Evolutionary conservation across 2,113 vertebrate genomes (phyloP).

Genomic region (Saguinus imperator): DNA sequence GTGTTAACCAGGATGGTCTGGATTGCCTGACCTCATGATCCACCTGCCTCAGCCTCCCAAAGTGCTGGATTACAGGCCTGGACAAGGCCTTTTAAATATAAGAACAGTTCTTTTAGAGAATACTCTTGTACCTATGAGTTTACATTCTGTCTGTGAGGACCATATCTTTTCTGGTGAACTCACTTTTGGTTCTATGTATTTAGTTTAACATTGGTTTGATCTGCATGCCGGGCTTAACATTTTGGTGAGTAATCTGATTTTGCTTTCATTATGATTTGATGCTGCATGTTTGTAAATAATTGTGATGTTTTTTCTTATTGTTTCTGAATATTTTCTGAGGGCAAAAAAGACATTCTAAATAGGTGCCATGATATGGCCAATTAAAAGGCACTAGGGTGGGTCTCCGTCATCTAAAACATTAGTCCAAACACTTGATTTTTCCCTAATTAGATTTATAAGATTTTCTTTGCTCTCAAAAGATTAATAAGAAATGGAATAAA

Average conservation of each 20-base stretch:
- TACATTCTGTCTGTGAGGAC: neutral
- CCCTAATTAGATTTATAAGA: neutral
- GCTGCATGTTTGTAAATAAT: neutral
- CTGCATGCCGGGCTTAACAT: neutral
- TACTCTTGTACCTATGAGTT: neutral
- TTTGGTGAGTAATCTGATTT: neutral
- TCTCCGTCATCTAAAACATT: neutral
- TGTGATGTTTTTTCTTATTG: neutral
- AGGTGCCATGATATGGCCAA: too few species aligned
- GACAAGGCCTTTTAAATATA: neutral
- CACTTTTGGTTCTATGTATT: neutral
- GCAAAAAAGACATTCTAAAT: neutral
- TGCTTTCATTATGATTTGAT: neutral
- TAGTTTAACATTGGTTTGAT: neutral
- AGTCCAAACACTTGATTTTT: neutral
- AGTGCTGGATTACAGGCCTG: too few species aligned
- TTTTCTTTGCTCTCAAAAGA: neutral
- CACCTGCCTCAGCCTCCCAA: too few species aligned
- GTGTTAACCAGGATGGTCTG: too few species aligned
- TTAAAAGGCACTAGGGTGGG: neutral
- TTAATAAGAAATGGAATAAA: neutral
- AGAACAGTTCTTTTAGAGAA: neutral
- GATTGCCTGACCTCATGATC: too few species aligned
- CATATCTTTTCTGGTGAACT: neutral
- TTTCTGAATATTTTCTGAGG: neutral